Base-by-base conservation (phyloP, 2,113 vertebrate genomes). In the Sceloporus undulatus region DNA sequence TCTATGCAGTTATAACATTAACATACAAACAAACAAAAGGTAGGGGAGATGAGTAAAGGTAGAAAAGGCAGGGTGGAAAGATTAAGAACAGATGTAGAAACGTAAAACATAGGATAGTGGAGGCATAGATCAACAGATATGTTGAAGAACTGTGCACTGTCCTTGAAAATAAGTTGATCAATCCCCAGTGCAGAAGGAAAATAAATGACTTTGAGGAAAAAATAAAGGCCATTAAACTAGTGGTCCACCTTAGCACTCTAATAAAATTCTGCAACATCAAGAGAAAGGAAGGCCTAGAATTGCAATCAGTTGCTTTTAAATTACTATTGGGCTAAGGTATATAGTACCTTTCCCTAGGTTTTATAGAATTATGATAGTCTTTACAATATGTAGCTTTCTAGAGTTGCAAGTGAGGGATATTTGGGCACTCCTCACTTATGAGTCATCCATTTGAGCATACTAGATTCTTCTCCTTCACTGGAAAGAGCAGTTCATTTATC, bases 1-100 rank as follows among this genome's bases (percentile, higher is more conserved):
- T 87, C 75, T 34, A 91, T 92, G 80, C 0, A 52, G 77, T 73
- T 18, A 88, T 83, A 76, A 62, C 91, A 94, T 86, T 29, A 76
- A 95, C 93, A 48, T 6, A 48, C 48, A 48, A 48, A 48, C 48
- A 6, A 89, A 88, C 84, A 18, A 66, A 7, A 27, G 84, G 62
- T 16, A 34, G 42, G 52, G 89, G 56, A 88, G n/a, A 82, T 3
- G 54, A 48, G 59, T 54, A 89, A 68, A 75, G 56, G 88, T 59
- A 86, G 65, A 59, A 90, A n/a, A 65, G 93, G 90, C 42, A 29
- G 48, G 52, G 19, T 16, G 56, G 25, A 42, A n/a, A 86, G 27
- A 66, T 6, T 48, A 75, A n/a, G 21, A 66, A 59, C 29, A 42
- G 5, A 34, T 19, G 77, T 38, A 73, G 85, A 40, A 70, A 93